Base-by-base conservation (phyloP, 2,888 invertebrate genomes). In the Mylabris sibirica region DNA sequence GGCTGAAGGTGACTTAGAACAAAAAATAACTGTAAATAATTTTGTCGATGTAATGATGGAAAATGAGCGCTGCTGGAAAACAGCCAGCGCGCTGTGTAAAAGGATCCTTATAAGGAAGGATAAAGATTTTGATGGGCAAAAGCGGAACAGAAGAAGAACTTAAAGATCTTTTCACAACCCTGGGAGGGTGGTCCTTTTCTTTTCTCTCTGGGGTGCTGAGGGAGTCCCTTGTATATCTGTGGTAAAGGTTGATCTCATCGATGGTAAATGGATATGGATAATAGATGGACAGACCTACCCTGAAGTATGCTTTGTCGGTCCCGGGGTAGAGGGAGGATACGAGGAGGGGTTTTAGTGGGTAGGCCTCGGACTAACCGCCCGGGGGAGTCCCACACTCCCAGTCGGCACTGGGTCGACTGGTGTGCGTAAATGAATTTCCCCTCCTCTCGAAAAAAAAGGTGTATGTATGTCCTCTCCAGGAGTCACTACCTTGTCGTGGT, bases 341-440 rank as follows among this genome's bases (percentile, higher is more conserved):
- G 53, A 53, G 53, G 53, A 11, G 53, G 49, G 6, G 57, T 44
- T 44, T 53, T 64, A 53, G 53, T 35, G 30, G 20, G 59, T 41
- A 65, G 35, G 22, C n/a, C n/a, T n/a, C n/a, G n/a, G 22, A 34
- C 38, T 20, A n/a, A n/a, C n/a, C n/a, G n/a, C n/a, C 8, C 0
- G 24, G 8, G 14, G 3, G 22, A 63, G 26, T 14, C 26, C 14
- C 22, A 30, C 20, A 22, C 34, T 59, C 34, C 17, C 26, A n/a
- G 26, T 1, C 5, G 26, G 34, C 34, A 59, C 5, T n/a, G 59
- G 17, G 30, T 17, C 14, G n/a, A 2, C 26, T 24, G 59, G 26
- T 4, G 59, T 49, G 8, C 20, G 20, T 49, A 49, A 49, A 49
- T 38, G 20, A 1, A 49, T 49, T 49, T 49, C 20, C 6, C 49